These are phyloP conservation scores for Hyles vespertilio DNA, from an alignment of 1,140 invertebrate genomes.

Conservation along the genomic window DNA sequence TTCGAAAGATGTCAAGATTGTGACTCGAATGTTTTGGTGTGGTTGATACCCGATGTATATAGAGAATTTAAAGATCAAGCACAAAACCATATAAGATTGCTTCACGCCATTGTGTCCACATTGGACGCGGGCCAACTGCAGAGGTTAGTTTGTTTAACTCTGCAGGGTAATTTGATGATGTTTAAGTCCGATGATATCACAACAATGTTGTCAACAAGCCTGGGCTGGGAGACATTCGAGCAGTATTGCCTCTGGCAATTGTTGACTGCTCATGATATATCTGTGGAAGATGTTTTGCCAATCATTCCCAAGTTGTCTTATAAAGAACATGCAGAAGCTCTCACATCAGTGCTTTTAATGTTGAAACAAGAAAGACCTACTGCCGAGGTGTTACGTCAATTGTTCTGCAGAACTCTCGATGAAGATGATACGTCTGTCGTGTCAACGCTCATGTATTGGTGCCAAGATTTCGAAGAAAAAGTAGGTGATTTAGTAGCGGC, in stretches of 20 bases:
- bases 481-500: constrained; percentile 89
- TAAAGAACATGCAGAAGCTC: constrained; percentile 91
- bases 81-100: constrained; percentile 89
- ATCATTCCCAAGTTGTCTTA: constrained; percentile 93
- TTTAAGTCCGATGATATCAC: constrained; percentile 85
- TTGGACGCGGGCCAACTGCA: constrained; percentile 93
- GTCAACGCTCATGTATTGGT: constrained; percentile 94
- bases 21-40: constrained; percentile 91
- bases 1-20: constrained; percentile 91
- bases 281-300: constrained; percentile 91
- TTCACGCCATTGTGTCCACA: constrained; percentile 91
- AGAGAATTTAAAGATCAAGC: constrained; percentile 91
- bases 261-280: constrained; percentile 93
- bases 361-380: constrained; percentile 94
- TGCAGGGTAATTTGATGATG: constrained; percentile 91
- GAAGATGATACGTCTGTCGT: constrained; percentile 90
- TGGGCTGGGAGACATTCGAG: constrained; percentile 97
- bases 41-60: constrained; percentile 93
- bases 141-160: constrained; percentile 91
- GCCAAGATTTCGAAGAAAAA: constrained; percentile 92
- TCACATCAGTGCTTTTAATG: constrained; percentile 93
- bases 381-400: constrained; percentile 88
- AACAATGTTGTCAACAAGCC: constrained; percentile 85
- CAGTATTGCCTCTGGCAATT: constrained; percentile 98
- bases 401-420: constrained; percentile 88